These are phyloP conservation scores for Lobophora halterata DNA, from an alignment of 2,888 invertebrate species.

Conservation along the genomic window DNA sequence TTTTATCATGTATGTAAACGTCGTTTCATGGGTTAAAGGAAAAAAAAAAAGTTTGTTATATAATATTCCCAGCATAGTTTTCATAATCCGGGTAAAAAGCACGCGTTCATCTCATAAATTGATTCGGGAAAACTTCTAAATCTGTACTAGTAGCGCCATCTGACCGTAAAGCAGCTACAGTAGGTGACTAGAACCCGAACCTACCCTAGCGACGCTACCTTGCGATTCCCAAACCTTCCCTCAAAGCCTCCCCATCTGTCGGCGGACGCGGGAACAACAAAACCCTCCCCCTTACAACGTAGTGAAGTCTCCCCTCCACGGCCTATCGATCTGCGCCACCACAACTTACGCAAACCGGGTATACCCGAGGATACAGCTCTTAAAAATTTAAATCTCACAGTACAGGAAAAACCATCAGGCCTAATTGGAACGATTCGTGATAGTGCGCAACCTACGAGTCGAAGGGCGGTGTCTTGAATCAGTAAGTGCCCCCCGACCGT, in stretches of 20 bases:
- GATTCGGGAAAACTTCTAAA: not conserved
- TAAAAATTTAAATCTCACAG: constrained; percentile 48
- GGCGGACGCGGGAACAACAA: constrained; percentile 47
- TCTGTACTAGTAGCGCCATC: constrained; percentile 26
- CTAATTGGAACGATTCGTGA: constrained; percentile 43
- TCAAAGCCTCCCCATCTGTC: constrained; percentile 60
- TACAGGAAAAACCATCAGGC: constrained; percentile 47
- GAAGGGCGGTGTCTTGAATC: constrained; percentile 52
- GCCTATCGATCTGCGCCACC: constrained; percentile 67
- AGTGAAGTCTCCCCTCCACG: constrained; percentile 27
- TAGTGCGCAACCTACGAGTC: constrained; percentile 19
- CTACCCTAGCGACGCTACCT: constrained; percentile 22
- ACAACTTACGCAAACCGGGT: constrained; percentile 65
- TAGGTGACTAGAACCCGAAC: constrained; percentile 1
- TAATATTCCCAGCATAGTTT: too few species aligned
- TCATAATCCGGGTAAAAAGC: too few species aligned
- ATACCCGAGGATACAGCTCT: constrained; percentile 54
- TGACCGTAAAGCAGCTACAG: constrained; percentile 5
- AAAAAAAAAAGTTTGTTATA: too few species aligned
- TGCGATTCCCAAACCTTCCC: constrained; percentile 29
- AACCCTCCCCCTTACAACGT: constrained; percentile 35
- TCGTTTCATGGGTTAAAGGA: too few species aligned
- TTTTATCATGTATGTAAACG: too few species aligned
- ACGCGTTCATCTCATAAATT: not conserved
- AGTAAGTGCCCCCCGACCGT: constrained; percentile 12